Evolutionary conservation across 2,113 vertebrate species (phyloP), one percentile per base, ranked within the genome.

Genomic region (Myiozetetes cayanensis): DNA sequence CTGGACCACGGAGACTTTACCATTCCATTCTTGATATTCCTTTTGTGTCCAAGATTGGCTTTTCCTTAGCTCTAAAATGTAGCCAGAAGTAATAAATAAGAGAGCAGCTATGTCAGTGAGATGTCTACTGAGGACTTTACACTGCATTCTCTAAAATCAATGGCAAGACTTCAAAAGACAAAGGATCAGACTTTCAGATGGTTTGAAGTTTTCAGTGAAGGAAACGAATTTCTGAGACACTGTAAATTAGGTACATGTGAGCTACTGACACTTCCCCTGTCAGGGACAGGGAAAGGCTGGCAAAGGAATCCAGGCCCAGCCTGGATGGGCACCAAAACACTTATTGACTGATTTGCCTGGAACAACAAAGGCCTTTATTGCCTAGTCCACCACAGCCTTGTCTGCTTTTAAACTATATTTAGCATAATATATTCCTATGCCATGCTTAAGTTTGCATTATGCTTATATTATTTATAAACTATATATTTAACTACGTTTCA

Each of bases 171-270:
- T 95, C 72, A 55, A 17, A 95, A 49, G 49, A 85, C n/a, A 65
- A 72, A 84, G 46, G 31, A 79, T 75, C 31, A 58, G 55, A 47
- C 43, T 63, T 74, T 15, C 10, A 33, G 27, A 12, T 35, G 44
- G 31, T 62, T 91, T 82, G n/a, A 79, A 79, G 74, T 24, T 80
- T 85, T 44, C 43, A 33, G 18, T 23, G 78, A 76, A 55, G 2
- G 8, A 52, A 78, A 76, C 11, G 44, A 65, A 30, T 10, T 73
- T 82, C 61, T 75, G 25, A 70, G 41, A 72, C 16, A 1, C 41
- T 63, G 1, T 33, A 66, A 43, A 70, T 76, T 15, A 55, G 8
- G n/a, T 56, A 7, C 5, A 4, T 0, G 0, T n/a, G 35, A 35
- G 17, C 33, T 74, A 66, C 9, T 1, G 5, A 67, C 35, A 55